phyloP scores from a whole-genome alignment of 2,888 invertebrate genomes.

The Thereva unica region DNA sequence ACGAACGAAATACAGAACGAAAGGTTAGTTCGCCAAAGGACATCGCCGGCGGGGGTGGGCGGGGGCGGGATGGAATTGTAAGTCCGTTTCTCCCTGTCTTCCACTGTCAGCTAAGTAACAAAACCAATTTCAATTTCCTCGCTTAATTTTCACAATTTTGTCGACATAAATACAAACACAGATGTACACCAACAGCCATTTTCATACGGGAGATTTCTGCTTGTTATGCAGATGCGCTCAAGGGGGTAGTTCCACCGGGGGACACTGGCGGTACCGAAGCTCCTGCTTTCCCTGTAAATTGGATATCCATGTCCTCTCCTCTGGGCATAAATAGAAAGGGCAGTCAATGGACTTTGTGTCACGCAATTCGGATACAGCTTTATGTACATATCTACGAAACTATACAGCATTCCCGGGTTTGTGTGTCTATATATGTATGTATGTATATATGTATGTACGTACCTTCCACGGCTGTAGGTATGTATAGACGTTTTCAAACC shows the following conservation, averaged over 20 bases:
- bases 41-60: background rate
- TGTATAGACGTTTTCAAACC: no score
- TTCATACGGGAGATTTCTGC: conserved; percentile 29
- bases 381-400: conserved; percentile 1
- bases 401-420: background rate
- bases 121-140: conserved; percentile 36
- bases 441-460: conserved; percentile 5
- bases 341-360: conserved; percentile 32
- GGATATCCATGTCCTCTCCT: conserved; percentile 34
- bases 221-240: conserved; percentile 37
- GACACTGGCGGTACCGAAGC: conserved; percentile 18
- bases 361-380: conserved; percentile 18
- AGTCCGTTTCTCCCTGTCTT: conserved; percentile 8
- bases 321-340: conserved; percentile 25
- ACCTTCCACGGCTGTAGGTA: no score
- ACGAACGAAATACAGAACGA: conserved; percentile 4
- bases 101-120: conserved; percentile 33
- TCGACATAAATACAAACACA: conserved; percentile 33
- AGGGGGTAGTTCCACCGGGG: conserved; percentile 29
- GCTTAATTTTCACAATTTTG: conserved; percentile 36
- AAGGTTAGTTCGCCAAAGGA: conserved; percentile 4
- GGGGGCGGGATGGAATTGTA: background rate
- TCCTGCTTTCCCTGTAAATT: conserved; percentile 24
- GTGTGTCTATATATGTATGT: background rate
- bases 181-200: conserved; percentile 14